These are phyloP conservation scores for Ageneiosus marmoratus DNA, from an alignment of 2,113 vertebrate genomes.

Conservation along the genomic window DNA sequence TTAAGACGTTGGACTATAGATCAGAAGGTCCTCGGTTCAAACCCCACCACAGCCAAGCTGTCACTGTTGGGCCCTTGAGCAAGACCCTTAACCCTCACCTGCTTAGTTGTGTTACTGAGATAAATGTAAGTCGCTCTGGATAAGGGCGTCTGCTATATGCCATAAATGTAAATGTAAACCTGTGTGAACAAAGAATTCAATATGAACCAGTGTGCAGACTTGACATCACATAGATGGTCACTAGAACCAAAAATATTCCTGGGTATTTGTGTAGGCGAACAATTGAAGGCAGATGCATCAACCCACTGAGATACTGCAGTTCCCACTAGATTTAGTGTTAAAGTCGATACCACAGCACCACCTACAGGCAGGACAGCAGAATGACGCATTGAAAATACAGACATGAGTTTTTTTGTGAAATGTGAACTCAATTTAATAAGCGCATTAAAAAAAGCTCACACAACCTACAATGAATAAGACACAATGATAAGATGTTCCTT, in stretches of 20 bases:
- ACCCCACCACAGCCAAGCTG: no score
- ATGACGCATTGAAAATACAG: neutral
- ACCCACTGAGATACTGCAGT: neutral
- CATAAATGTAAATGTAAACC: no score
- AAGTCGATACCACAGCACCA: constrained; percentile 28
- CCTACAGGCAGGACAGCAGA: neutral
- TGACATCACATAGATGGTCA: neutral
- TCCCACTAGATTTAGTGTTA: neutral
- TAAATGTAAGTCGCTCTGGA: no score
- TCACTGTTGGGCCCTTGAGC: no score
- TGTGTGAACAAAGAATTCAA: neutral
- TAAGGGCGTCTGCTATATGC: no score
- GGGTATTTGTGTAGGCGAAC: neutral
- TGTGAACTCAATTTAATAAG: constrained; percentile 40
- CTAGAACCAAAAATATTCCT: neutral
- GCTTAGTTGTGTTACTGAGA: no score
- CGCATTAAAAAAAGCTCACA: constrained; percentile 21
- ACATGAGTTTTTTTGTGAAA: neutral
- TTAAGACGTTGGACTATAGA: no score
- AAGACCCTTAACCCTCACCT: no score
- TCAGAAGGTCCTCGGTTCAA: no score
- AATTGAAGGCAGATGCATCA: neutral
- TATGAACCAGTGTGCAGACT: no score
- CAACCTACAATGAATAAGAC: constrained; percentile 23
- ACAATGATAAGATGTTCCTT: neutral